Base-by-base conservation (phyloP, 1,140 invertebrate genomes). In the Saccostrea cuccullata region DNA sequence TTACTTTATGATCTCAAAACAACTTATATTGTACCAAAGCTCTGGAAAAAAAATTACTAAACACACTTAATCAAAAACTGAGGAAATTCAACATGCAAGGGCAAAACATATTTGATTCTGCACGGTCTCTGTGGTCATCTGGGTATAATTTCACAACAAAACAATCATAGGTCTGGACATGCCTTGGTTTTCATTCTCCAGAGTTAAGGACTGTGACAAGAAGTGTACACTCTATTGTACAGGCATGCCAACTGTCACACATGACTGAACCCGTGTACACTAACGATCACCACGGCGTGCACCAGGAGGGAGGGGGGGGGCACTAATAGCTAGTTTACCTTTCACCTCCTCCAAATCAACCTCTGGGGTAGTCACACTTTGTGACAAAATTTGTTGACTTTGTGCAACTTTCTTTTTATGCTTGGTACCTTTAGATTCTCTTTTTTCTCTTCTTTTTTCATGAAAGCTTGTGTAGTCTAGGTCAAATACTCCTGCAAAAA, bases 401-500 rank as follows among this genome's bases (percentile, higher is more conserved):
- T 55, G 77, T 85, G 23, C 87, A 88, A 47, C 85, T 64, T 56
- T 89, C 85, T 56, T 58, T 83, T 73, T 67, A 67, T 77, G 89
- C 86, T 55, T 91, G 87, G 77, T 55, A 85, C 85, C 84, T 86
- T 82, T 82, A 82, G 23, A 82, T 90, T 56, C 83, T 84, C 87
- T 88, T 84, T 85, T 77, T 84, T 36, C 84, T 84, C 73, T 86
- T 86, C 13, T 73, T 55, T 84, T 87, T 88, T 60, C 77, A 60
- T 90, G 88, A 82, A 92, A 91, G 23, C 87, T 64, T 26, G 94
- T 94, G 87, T 94, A 93, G 87, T 94, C 94, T 36, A 92, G 86
- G 84, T 94, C 93, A 92, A 91, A 94, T 30, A 94, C 83, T 87
- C 94, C 94, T 94, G 88, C 20, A 84, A 84, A 84, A 55, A 20